Conservation (phyloP, 2,888 invertebrate species). For the Nematopogon swammerdamellus region DNA sequence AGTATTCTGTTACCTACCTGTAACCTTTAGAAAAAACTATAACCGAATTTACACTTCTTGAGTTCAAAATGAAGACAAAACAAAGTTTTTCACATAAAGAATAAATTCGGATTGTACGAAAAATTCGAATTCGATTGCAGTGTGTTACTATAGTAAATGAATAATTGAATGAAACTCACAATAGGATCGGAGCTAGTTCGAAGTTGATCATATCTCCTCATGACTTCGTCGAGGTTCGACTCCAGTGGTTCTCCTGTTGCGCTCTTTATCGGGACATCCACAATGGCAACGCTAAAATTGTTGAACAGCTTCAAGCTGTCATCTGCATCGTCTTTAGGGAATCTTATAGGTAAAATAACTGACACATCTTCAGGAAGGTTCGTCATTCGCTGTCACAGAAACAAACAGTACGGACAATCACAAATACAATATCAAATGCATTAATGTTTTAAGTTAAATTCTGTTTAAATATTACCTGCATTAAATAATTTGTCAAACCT, state of each 20-base stretch:
- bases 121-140: no score
- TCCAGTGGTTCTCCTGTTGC: no score
- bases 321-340: constrained; percentile 16
- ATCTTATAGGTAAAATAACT: constrained; percentile 27
- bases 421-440: constrained; percentile 12
- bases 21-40: no score
- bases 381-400: constrained; percentile 17
- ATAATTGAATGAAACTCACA: no score
- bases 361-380: constrained; percentile 26
- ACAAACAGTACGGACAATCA: neutral
- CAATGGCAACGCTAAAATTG: constrained; percentile 44
- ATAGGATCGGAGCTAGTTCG: constrained; percentile 35
- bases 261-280: constrained; percentile 36
- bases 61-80: no score
- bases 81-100: no score
- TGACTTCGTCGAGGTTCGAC: constrained; percentile 24
- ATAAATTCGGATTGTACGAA: no score
- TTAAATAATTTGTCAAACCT: constrained; percentile 37
- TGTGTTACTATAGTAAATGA: no score
- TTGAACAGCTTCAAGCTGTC: constrained; percentile 27
- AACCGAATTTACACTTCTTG: no score
- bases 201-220: constrained; percentile 23
- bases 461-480: constrained; percentile 21
- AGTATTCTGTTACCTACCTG: no score
- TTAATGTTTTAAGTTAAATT: constrained; percentile 7